Evolutionary conservation across 2,888 invertebrate species (phyloP).

Genomic region (Lepetodrilus schrolli): DNA sequence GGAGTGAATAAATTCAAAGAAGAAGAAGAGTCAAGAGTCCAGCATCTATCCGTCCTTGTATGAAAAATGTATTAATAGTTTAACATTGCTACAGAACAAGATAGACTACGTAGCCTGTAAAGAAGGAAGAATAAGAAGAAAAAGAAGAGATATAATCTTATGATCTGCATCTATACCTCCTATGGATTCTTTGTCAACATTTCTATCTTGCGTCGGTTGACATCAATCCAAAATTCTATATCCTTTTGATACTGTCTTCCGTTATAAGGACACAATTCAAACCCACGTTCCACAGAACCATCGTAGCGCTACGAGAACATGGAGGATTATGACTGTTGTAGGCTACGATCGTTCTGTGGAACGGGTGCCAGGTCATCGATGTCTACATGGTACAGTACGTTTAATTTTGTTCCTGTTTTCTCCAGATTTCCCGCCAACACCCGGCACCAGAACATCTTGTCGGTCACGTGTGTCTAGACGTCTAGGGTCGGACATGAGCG

Average conservation of each 20-base stretch:
- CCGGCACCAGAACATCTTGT: background rate
- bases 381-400: background rate
- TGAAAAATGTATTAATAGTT: too few species aligned
- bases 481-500: background rate
- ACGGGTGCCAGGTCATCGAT: too few species aligned
- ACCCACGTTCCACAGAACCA: too few species aligned
- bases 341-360: background rate
- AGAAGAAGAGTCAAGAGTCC: too few species aligned
- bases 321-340: background rate
- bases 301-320: too few species aligned
- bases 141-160: too few species aligned
- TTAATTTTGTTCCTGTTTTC: background rate
- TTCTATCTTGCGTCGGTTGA: background rate
- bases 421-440: background rate
- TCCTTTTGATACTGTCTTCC: background rate
- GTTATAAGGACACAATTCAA: background rate
- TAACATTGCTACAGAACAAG: too few species aligned
- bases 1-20: too few species aligned
- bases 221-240: background rate
- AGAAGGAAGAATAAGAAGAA: too few species aligned
- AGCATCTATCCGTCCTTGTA: too few species aligned
- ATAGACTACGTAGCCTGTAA: too few species aligned
- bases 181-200: background rate
- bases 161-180: background rate
- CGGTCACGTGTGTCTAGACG: slow-evolving; percentile 3